phyloP scores from a whole-genome alignment of 1,140 invertebrate genomes.

The Drosophila obscura region DNA sequence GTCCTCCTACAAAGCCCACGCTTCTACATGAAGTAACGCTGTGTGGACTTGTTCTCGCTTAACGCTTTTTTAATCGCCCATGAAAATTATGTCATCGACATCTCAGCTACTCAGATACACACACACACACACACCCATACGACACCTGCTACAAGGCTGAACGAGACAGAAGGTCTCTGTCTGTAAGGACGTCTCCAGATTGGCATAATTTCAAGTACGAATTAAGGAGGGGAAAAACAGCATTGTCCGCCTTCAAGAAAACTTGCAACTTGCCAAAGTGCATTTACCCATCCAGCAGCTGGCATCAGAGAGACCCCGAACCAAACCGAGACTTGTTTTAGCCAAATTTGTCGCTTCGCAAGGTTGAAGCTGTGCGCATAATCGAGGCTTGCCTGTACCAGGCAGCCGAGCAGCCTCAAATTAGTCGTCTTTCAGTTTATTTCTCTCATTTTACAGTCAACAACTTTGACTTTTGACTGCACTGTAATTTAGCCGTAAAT shows the following conservation, averaged over 20 bases:
- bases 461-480: slow-evolving; percentile 56
- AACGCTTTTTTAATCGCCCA: slow-evolving; percentile 60
- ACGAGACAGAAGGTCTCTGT: too few species aligned
- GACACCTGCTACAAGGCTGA: not conserved
- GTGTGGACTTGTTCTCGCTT: slow-evolving; percentile 46
- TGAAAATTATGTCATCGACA: slow-evolving; percentile 59
- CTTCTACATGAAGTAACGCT: slow-evolving; percentile 1
- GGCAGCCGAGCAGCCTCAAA: slow-evolving; percentile 37
- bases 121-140: not conserved
- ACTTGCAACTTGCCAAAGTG: slow-evolving; percentile 26
- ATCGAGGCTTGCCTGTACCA: slow-evolving; percentile 43
- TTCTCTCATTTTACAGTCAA: slow-evolving; percentile 39
- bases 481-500: slow-evolving; percentile 58
- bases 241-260: slow-evolving; percentile 48
- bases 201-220: too few species aligned
- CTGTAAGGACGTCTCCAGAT: too few species aligned
- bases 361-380: slow-evolving; percentile 48
- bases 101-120: not conserved
- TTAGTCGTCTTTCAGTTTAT: slow-evolving; percentile 55
- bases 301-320: slow-evolving; percentile 46
- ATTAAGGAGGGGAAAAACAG: too few species aligned
- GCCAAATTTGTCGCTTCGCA: slow-evolving; percentile 75
- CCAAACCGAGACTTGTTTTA: slow-evolving; percentile 66
- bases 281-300: slow-evolving; percentile 12
- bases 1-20: slow-evolving; percentile 14